A percentile compares a stretch with the other conserved stretches of the same genome.
phyloP scores from a whole-genome alignment of 1,140 invertebrate genomes.

The Macrotrachela quadricornifera region DNA sequence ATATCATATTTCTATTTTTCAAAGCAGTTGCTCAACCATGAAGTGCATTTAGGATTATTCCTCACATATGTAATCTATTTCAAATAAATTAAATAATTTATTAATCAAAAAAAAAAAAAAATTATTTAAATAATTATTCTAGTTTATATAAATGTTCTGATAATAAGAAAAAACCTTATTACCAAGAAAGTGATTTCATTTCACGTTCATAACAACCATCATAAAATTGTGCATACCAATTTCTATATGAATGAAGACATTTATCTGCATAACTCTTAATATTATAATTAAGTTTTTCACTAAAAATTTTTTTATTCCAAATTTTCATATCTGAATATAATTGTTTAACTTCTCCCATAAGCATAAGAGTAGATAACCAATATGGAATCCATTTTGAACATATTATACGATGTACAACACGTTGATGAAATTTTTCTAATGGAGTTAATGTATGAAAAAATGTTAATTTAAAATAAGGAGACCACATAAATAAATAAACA shows the following conservation, averaged over 20 bases:
- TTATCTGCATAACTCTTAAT: slow-evolving; percentile 4
- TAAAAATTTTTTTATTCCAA: slow-evolving; percentile 8
- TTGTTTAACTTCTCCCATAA: slow-evolving; percentile 6
- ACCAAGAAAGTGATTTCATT: neutral
- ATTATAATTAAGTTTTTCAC: slow-evolving; percentile 2
- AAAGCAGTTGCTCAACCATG: too few relatives aligned
- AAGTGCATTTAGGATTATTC: too few relatives aligned
- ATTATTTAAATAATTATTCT: too few relatives aligned
- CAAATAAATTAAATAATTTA: too few relatives aligned
- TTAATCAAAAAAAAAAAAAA: too few relatives aligned
- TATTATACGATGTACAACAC: slow-evolving; percentile 52
- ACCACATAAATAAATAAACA: slow-evolving; percentile 45
- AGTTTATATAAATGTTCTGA: too few relatives aligned
- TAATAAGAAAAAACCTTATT: too few relatives aligned
- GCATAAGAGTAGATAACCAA: slow-evolving; percentile 2
- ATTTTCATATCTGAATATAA: slow-evolving; percentile 7
- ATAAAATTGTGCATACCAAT: slow-evolving; percentile 6
- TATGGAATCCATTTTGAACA: slow-evolving; percentile 16
- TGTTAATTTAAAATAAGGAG: slow-evolving; percentile 35
- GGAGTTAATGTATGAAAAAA: slow-evolving; percentile 59
- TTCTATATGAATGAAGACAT: slow-evolving; percentile 2
- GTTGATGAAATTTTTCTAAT: slow-evolving; percentile 50
- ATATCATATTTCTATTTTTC: too few relatives aligned
- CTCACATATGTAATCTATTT: too few relatives aligned
- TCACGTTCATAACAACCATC: slow-evolving; percentile 7